Conservation (phyloP, 1,140 invertebrate genomes). For the Lepidurus packardi region DNA sequence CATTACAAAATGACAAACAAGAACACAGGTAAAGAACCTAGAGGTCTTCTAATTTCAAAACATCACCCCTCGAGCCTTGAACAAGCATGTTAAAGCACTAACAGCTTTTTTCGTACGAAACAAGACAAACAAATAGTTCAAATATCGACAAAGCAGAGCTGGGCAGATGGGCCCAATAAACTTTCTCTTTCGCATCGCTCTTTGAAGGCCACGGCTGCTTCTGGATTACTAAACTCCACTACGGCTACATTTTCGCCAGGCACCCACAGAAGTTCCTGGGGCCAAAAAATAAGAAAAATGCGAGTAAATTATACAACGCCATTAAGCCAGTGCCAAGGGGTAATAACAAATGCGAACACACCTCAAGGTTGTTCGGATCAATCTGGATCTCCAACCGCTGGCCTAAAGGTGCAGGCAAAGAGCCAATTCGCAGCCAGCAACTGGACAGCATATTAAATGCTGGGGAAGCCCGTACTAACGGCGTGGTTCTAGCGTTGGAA, state of each 20-base stretch:
- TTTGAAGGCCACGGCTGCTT: conserved; percentile 16
- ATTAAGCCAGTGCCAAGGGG: no score
- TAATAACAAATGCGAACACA: not conserved
- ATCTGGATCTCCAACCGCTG: not conserved
- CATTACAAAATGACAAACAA: no score
- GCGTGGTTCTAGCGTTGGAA: not conserved
- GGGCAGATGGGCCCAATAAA: not conserved
- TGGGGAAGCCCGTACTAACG: not conserved
- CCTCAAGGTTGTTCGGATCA: not conserved
- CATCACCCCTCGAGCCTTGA: no score
- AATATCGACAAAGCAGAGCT: not conserved
- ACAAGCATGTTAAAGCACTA: no score
- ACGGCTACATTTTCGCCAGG: conserved; percentile 1
- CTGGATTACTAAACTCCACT: not conserved
- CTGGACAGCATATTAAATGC: not conserved
- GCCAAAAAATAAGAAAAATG: no score
- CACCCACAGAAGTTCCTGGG: not conserved
- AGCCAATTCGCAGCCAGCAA: conserved; percentile 1
- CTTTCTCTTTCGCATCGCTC: conserved; percentile 10
- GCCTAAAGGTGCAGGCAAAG: not conserved
- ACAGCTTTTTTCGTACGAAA: not conserved
- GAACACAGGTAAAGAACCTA: no score
- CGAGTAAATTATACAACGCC: no score
- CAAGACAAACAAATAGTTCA: not conserved
- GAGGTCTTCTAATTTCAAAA: no score